A percentile compares a stretch with the other conserved stretches of the same genome.
These are phyloP conservation scores for Andrena cerasifolii DNA, from an alignment of 1,140 invertebrate species.

Conservation along the genomic window DNA sequence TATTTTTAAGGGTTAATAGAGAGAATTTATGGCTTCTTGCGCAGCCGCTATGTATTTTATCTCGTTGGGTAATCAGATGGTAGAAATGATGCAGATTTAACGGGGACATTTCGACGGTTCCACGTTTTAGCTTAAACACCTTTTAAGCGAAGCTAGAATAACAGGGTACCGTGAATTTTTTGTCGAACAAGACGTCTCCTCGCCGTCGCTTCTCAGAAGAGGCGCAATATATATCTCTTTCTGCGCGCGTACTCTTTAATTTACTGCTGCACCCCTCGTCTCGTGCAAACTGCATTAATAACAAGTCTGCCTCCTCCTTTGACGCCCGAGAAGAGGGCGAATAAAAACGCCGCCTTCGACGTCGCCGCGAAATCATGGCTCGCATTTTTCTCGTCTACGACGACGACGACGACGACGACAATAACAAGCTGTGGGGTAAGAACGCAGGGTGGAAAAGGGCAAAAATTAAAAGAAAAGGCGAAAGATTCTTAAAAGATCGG, in stretches of 20 bases:
- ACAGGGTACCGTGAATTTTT: background rate
- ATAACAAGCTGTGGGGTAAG: background rate
- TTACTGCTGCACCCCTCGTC: constrained; percentile 2
- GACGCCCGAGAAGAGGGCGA: background rate
- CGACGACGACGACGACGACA: background rate
- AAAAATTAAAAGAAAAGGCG: too few species aligned
- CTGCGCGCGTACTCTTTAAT: constrained; percentile 17
- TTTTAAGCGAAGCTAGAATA: background rate
- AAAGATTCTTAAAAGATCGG: background rate
- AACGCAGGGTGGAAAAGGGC: background rate
- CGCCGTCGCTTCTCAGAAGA: background rate
- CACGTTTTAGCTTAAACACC: background rate
- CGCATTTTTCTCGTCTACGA: background rate
- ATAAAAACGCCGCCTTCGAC: constrained; percentile 15
- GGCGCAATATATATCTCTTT: background rate
- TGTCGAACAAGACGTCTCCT: background rate
- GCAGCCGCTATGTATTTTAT: background rate
- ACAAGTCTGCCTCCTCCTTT: constrained; percentile 17
- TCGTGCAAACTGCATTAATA: constrained; percentile 35
- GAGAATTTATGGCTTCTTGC: background rate
- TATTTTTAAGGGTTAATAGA: background rate
- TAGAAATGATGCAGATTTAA: too few species aligned
- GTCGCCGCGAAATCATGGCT: background rate
- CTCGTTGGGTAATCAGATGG: too few species aligned
- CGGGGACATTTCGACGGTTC: too few species aligned